These are phyloP conservation scores for Bombus balteatus DNA, from an alignment of 1,140 invertebrate species.

Conservation along the genomic window DNA sequence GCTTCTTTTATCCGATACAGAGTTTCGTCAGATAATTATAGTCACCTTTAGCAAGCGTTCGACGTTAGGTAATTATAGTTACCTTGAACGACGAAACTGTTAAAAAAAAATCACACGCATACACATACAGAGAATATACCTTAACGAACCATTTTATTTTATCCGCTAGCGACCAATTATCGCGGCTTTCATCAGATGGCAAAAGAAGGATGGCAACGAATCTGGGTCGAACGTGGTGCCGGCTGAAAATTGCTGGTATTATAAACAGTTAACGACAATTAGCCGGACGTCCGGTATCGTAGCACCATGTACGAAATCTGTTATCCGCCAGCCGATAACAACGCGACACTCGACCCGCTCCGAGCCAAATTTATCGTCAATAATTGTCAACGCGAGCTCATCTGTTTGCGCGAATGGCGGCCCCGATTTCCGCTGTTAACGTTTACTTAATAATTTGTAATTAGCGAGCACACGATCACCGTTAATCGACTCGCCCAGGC, in stretches of 20 bases:
- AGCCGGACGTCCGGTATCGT: conserved; percentile 38
- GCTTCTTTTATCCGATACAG: too few species aligned
- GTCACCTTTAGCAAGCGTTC: not conserved
- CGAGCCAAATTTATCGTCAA: conserved; percentile 70
- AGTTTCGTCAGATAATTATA: not conserved
- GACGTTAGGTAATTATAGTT: not conserved
- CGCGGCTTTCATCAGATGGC: too few species aligned
- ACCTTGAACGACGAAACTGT: not conserved
- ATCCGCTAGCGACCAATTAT: not conserved
- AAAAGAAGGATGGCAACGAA: not conserved
- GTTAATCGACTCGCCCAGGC: not conserved
- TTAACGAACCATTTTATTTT: too few species aligned
- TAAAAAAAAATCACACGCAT: not conserved
- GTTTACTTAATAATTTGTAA: conserved; percentile 77
- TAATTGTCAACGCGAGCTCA: conserved; percentile 60
- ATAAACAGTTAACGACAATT: conserved; percentile 59
- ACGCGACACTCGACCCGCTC: not conserved
- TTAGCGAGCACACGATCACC: conserved; percentile 49
- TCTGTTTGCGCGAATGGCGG: conserved; percentile 57
- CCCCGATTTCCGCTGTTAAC: conserved; percentile 57
- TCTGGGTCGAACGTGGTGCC: conserved; percentile 14
- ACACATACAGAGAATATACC: too few species aligned
- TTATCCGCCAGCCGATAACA: conserved; percentile 49
- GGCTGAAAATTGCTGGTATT: conserved; percentile 45
- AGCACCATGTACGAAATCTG: conserved; percentile 57